Percentiles rank a stretch among this genome's conserved stretches.
Conservation (phyloP, 2,888 invertebrate species). For the Aporophyla nigra region DNA sequence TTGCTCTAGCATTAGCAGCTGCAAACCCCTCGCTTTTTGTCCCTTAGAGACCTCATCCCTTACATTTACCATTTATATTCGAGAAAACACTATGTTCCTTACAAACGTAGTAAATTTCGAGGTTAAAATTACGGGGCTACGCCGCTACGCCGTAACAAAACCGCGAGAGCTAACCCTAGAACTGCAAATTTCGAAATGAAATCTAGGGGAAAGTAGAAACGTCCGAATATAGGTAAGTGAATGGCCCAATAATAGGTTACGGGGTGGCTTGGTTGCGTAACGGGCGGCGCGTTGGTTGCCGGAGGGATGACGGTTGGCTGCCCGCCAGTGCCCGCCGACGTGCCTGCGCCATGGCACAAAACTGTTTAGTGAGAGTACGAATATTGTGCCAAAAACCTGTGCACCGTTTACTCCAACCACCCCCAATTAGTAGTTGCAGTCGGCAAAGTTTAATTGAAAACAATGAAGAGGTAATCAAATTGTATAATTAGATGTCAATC, state of each 20-base stretch:
- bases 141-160: constrained; percentile 30
- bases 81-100: neutral
- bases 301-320: constrained; percentile 53
- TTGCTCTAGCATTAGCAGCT: constrained; percentile 42
- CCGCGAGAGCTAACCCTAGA: neutral
- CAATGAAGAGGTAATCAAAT: neutral
- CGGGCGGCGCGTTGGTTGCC: constrained; percentile 41
- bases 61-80: constrained; percentile 17
- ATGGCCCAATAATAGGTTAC: constrained; percentile 63
- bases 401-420: constrained; percentile 22
- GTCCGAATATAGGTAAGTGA: constrained; percentile 57
- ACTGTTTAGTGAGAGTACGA: constrained; percentile 45
- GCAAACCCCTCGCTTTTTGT: constrained; percentile 29
- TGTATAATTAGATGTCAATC: constrained; percentile 1
- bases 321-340: constrained; percentile 54
- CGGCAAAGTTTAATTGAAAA: constrained; percentile 21
- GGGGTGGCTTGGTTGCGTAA: constrained; percentile 62
- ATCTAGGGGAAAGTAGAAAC: constrained; percentile 48
- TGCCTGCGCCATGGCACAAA: constrained; percentile 45
- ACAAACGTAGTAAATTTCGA: neutral
- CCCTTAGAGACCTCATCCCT: constrained; percentile 32
- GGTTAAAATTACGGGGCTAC: neutral
- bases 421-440: constrained; percentile 35
- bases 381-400: constrained; percentile 39
- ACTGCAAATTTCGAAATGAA: constrained; percentile 27